Percentiles rank a stretch among this genome's conserved stretches.
Evolutionary conservation across 2,113 vertebrate genomes (phyloP).

Genomic region (Pholis gunnellus): DNA sequence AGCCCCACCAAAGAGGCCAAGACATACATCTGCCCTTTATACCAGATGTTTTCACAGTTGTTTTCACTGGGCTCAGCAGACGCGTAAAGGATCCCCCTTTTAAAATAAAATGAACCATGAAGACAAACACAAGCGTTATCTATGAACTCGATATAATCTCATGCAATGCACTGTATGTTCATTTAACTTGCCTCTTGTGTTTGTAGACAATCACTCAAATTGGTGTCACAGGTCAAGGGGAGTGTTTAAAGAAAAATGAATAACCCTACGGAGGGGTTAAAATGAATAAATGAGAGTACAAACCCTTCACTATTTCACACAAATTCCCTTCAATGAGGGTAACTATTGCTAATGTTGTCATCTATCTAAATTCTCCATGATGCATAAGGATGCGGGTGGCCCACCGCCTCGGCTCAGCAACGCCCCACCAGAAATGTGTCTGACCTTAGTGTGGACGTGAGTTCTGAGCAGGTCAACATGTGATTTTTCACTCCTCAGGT

Average conservation of each 20-base stretch:
- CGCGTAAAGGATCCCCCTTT: background rate
- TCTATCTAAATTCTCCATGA: background rate
- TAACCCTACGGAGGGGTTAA: background rate
- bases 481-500: background rate
- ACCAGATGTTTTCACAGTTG: background rate
- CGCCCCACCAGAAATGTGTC: background rate
- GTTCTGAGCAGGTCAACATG: background rate
- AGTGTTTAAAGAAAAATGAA: background rate
- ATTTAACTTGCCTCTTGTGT: background rate
- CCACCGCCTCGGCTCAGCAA: background rate
- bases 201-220: background rate
- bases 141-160: background rate
- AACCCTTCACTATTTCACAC: background rate
- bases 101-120: background rate
- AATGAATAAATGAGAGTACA: background rate
- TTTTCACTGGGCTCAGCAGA: conserved; percentile 32
- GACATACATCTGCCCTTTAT: conserved; percentile 1
- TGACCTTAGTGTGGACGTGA: background rate
- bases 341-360: background rate
- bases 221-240: background rate
- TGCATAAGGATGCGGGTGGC: background rate
- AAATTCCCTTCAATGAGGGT: background rate
- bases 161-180: background rate
- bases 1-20: background rate
- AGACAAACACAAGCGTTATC: background rate